Percentiles rank a stretch among this genome's conserved stretches.
phyloP scores from a whole-genome alignment of 2,888 invertebrate species.

The Oligia latruncula region DNA sequence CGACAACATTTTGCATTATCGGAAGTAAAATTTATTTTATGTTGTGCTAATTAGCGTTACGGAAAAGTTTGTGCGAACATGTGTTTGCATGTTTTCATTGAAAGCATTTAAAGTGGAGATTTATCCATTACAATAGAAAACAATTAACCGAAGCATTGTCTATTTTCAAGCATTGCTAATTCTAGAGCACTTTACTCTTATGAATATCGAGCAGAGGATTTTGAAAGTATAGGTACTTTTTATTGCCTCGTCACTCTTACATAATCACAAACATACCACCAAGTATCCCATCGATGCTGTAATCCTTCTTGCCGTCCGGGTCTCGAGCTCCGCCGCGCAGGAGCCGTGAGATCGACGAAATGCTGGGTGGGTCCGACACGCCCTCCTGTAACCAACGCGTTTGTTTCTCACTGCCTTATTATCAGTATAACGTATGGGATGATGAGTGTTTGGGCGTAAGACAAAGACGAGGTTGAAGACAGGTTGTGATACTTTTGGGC shows the following conservation, averaged over 20 bases:
- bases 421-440: conserved; percentile 45
- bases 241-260: not conserved
- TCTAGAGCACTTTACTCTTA: not conserved
- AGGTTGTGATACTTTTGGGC: not conserved
- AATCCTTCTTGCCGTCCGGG: conserved; percentile 95
- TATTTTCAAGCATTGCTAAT: not conserved
- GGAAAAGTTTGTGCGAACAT: conserved; percentile 11
- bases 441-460: conserved; percentile 14
- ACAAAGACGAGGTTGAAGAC: conserved; percentile 8
- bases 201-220: not conserved
- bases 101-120: not conserved
- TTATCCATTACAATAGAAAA: not conserved
- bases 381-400: conserved; percentile 92
- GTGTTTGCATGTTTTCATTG: conserved; percentile 4
- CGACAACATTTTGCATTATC: conserved; percentile 58
- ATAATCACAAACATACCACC: conserved; percentile 89
- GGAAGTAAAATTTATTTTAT: conserved; percentile 71
- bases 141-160: not conserved
- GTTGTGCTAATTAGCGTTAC: conserved; percentile 45
- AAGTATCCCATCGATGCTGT: conserved; percentile 97
- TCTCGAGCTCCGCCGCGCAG: conserved; percentile 95
- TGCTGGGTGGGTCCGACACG: conserved; percentile 98
- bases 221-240: not conserved
- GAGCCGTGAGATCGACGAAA: conserved; percentile 97
- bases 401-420: conserved; percentile 67